phyloP scores from a whole-genome alignment of 2,888 invertebrate species.

The Idaea dimidiata region DNA sequence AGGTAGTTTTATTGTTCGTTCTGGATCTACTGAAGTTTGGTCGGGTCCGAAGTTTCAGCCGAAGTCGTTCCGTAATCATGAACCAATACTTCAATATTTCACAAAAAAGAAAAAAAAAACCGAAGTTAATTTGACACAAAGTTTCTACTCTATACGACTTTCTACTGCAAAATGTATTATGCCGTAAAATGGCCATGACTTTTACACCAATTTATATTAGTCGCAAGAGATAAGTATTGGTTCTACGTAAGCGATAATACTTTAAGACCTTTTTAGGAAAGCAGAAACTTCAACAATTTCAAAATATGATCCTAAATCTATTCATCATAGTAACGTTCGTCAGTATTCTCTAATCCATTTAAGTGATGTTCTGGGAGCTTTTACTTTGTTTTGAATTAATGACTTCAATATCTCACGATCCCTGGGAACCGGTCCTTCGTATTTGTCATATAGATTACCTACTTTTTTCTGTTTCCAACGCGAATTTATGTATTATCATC shows the following conservation, averaged over 20 bases:
- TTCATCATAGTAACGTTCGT: conserved; percentile 51
- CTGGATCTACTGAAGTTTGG: no score
- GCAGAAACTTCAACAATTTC: conserved; percentile 28
- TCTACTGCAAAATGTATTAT: no score
- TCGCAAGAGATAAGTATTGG: neutral
- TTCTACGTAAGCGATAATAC: neutral
- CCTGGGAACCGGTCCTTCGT: conserved; percentile 57
- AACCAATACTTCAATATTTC: no score
- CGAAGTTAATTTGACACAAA: no score
- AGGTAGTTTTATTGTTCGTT: no score
- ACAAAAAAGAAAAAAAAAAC: no score
- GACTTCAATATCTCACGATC: conserved; percentile 58
- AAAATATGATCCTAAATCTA: conserved; percentile 43
- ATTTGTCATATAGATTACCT: conserved; percentile 71
- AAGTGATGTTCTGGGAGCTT: conserved; percentile 43
- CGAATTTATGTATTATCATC: conserved; percentile 50
- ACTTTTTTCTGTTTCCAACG: conserved; percentile 59
- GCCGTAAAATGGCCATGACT: no score
- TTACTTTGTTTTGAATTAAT: conserved; percentile 69
- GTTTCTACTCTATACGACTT: no score
- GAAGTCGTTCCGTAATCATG: no score
- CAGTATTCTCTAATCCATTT: conserved; percentile 55
- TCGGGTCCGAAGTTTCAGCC: no score
- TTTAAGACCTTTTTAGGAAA: conserved; percentile 18
- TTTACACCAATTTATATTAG: neutral